Evolutionary conservation across 2,888 invertebrate species (phyloP), one percentile per base, ranked within the genome.

Genomic region (Liodrosophila aerea): DNA sequence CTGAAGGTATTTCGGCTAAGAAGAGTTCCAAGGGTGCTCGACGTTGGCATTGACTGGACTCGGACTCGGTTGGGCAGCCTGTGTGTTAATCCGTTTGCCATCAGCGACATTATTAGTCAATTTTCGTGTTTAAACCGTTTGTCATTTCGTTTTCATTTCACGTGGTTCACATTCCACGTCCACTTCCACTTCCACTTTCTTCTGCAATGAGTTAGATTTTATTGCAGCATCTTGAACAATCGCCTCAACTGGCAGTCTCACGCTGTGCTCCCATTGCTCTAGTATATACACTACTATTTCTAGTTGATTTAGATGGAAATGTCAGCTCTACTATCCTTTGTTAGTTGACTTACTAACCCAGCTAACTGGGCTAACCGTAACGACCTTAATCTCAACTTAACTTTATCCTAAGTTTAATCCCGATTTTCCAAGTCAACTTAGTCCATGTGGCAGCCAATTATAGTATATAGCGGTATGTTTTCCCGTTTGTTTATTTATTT

Each of bases 171-270:
- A 58, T 30, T 30, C 43, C 16, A 22, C 7, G 43, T 30, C 44
- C 30, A 45, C 41, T 53, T 39, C 33, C 9, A 46, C 46, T 71
- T 78, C 57, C 59, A 62, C 56, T 67, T 71, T 66, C 66, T 16
- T 29, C 43, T 58, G 49, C 64, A 65, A 54, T 70, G 73, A 83
- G 86, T 88, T 88, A 83, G 87, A 86, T 81, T 88, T 88, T 88
- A 88, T 88, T 88, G 87, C 88, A 67, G 87, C 88, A 88, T 88
- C 88, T 88, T 88, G 86, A 86, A 87, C 87, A 87, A 87, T 87
- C 88, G 36, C 11, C 2, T 2, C 2, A 18, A 3, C 13, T 51
- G 39, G 2, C 50, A 51, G 4, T 4, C 27, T 27, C 22, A 22
- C 5, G 22, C 22, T 22, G 22, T 5, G 22, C 22, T 5, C 22